These are phyloP conservation scores for Dendrocincla tyrannina DNA, from an alignment of 2,797 vertebrate genomes.

Conservation along the genomic window DNA sequence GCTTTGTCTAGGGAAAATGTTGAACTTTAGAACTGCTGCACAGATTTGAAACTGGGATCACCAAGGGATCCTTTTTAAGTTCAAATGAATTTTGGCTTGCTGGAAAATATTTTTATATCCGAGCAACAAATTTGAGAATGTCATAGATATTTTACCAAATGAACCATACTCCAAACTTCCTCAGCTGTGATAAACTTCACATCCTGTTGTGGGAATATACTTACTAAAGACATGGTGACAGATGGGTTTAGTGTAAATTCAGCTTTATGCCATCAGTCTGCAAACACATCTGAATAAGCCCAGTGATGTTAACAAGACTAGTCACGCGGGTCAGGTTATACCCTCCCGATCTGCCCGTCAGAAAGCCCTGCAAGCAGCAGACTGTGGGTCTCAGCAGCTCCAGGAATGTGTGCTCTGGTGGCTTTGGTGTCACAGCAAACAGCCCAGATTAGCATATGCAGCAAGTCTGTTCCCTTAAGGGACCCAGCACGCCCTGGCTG, in stretches of 20 bases:
- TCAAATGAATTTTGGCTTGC: background rate
- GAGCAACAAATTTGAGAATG: background rate
- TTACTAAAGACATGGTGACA: background rate
- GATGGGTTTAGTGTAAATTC: background rate
- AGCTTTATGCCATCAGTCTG: background rate
- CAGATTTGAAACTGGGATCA: background rate
- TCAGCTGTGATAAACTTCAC: background rate
- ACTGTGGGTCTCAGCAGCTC: background rate
- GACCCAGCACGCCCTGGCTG: background rate
- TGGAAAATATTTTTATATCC: background rate
- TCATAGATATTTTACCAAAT: background rate
- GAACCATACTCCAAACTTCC: background rate
- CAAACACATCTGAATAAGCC: background rate
- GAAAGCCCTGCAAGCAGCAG: background rate
- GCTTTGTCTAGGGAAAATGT: conserved; percentile 26
- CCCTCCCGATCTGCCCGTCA: background rate
- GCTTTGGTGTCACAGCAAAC: background rate
- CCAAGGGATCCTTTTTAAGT: background rate
- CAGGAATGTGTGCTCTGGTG: background rate
- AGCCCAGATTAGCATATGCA: background rate
- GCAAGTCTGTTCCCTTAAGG: background rate
- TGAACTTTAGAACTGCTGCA: conserved; percentile 1
- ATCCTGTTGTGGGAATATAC: background rate
- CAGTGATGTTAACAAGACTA: background rate
- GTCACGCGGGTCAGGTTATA: background rate